phyloP scores from a whole-genome alignment of 2,888 invertebrate species.

The Phanerotoma sp. region DNA sequence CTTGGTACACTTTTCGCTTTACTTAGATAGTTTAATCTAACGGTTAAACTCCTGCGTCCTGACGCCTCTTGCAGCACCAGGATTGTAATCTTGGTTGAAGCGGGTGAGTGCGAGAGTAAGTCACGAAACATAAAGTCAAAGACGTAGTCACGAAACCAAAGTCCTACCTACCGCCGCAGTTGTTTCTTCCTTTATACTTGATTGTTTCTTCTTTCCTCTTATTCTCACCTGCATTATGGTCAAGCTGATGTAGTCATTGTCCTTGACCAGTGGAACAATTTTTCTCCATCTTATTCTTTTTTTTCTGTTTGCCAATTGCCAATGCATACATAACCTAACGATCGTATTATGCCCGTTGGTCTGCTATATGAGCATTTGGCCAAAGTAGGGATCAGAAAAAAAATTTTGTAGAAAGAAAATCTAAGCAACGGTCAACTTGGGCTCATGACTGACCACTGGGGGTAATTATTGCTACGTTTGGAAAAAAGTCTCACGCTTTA shows the following conservation, averaged over 20 bases:
- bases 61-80: conserved; percentile 33
- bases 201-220: background rate
- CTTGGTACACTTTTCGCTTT: conserved; percentile 30
- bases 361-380: too few species aligned
- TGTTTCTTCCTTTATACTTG: background rate
- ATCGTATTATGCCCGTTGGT: too few species aligned
- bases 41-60: conserved; percentile 45
- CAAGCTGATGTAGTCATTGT: too few species aligned
- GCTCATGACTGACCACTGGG: conserved; percentile 42
- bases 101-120: conserved; percentile 26
- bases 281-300: background rate
- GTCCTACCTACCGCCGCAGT: conserved; percentile 6
- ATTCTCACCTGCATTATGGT: too few species aligned
- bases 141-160: conserved; percentile 31
- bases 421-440: conserved; percentile 18
- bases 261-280: too few species aligned
- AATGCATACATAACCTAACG: too few species aligned
- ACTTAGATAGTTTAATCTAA: conserved; percentile 45
- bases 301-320: background rate
- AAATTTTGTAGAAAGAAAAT: background rate
- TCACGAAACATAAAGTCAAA: conserved; percentile 35
- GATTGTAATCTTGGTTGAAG: conserved; percentile 30
- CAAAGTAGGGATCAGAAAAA: background rate
- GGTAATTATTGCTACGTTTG: conserved; percentile 50
- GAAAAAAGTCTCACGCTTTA: conserved; percentile 54